Evolutionary conservation across 92 coral and sea anemone species (phyloP).

Genomic region (Zoanthus sansibaricus): DNA sequence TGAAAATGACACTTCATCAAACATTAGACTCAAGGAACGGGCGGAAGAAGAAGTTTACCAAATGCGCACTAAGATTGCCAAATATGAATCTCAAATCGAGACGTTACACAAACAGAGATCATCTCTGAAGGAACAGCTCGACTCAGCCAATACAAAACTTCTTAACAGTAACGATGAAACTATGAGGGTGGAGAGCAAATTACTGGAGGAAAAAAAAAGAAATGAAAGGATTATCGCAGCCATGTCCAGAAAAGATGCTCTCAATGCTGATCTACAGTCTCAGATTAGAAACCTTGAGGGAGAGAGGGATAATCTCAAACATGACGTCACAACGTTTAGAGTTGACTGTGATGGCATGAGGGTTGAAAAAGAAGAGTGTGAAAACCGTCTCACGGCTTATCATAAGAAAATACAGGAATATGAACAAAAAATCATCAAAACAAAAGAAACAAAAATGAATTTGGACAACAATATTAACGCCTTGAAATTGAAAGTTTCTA

Average conservation of each 20-base stretch:
- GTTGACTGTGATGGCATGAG: conserved; percentile 74
- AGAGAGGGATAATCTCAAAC: conserved; percentile 70
- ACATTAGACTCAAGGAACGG: conserved; percentile 75
- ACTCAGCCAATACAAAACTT: conserved; percentile 71
- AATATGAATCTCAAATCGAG: conserved; percentile 88
- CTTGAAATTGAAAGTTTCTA: conserved; percentile 66
- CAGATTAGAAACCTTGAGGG: conserved; percentile 66
- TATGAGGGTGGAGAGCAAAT: conserved; percentile 83
- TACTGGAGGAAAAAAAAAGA: conserved; percentile 81
- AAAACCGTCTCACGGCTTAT: conserved; percentile 60
- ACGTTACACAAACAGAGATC: conserved; percentile 83
- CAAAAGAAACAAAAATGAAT: conserved; percentile 63
- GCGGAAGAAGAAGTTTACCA: conserved; percentile 82
- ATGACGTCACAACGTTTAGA: conserved; percentile 60
- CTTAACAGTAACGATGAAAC: conserved; percentile 68
- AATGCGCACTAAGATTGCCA: conserved; percentile 81
- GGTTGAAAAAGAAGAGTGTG: conserved; percentile 79
- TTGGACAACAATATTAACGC: conserved; percentile 74
- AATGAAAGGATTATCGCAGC: conserved; percentile 81
- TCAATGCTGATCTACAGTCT: conserved; percentile 65
- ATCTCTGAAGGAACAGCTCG: conserved; percentile 77
- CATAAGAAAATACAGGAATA: conserved; percentile 71
- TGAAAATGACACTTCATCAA: conserved; percentile 77
- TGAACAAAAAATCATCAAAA: conserved; percentile 70
- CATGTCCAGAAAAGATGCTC: conserved; percentile 70